phyloP scores from a whole-genome alignment of 2,113 vertebrate species.

The Nibea albiflora region DNA sequence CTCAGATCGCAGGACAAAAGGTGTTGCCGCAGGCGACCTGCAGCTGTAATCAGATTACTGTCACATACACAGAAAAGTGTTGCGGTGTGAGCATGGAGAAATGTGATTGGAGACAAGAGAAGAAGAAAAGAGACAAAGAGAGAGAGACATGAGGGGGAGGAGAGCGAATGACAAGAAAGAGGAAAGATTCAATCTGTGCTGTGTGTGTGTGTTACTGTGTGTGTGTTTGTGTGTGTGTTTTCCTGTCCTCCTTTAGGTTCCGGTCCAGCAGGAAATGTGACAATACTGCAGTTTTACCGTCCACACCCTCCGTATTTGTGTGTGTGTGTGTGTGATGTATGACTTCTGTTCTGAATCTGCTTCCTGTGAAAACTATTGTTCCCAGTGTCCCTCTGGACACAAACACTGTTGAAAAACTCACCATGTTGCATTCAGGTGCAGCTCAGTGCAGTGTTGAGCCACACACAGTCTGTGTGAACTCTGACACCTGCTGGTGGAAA shows the following conservation, averaged over 20 bases:
- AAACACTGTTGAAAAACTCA: neutral
- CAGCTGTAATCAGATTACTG: conserved; percentile 75
- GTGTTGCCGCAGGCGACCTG: conserved; percentile 63
- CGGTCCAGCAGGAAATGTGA: conserved; percentile 67
- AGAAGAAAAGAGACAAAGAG: conserved; percentile 22
- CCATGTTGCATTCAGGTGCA: conserved; percentile 44
- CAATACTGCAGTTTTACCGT: conserved; percentile 47
- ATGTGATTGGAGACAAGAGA: conserved; percentile 65
- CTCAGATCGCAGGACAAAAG: conserved; percentile 62
- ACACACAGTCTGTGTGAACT: neutral
- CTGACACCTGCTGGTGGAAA: conserved; percentile 17
- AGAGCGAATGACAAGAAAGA: neutral
- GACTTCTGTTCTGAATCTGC: conserved; percentile 57
- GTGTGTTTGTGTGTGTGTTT: conserved; percentile 32
- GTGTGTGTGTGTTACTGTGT: neutral
- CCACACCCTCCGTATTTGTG: conserved; percentile 29
- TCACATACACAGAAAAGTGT: conserved; percentile 53
- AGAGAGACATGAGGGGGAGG: conserved; percentile 32
- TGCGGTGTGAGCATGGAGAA: conserved; percentile 48
- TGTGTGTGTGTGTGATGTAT: conserved; percentile 48
- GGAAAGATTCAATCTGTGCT: neutral
- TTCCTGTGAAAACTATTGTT: conserved; percentile 67
- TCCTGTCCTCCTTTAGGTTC: conserved; percentile 59
- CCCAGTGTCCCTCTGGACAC: conserved; percentile 40
- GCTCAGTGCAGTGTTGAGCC: neutral